Conservation (phyloP, 1,140 invertebrate species). For the Nomia melanderi region DNA sequence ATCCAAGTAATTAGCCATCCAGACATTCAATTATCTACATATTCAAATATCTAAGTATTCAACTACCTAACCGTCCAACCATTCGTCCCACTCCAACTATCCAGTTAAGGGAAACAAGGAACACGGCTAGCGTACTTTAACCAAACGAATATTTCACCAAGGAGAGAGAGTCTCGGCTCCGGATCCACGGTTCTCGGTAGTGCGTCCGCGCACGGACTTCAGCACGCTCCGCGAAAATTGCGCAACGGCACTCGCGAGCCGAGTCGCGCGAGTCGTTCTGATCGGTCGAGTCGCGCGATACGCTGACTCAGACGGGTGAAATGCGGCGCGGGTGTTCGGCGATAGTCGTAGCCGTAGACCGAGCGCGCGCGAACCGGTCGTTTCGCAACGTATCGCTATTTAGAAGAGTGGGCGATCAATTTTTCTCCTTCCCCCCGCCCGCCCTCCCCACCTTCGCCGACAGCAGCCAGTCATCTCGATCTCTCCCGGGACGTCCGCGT, state of each 20-base stretch:
- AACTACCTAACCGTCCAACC: too few species aligned
- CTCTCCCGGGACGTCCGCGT: background rate
- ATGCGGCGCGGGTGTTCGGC: slow-evolving; percentile 67
- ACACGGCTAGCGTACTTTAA: too few species aligned
- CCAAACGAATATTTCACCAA: too few species aligned
- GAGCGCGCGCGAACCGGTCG: slow-evolving; percentile 23
- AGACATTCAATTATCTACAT: too few species aligned
- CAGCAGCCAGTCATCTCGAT: too few species aligned
- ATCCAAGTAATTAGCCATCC: too few species aligned
- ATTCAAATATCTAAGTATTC: too few species aligned
- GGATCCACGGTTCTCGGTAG: background rate
- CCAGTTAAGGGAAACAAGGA: too few species aligned
- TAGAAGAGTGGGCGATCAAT: slow-evolving; percentile 14
- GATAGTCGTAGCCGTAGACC: slow-evolving; percentile 1
- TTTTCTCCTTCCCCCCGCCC: slow-evolving; percentile 3
- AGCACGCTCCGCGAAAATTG: slow-evolving; percentile 38
- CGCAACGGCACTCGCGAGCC: slow-evolving; percentile 39
- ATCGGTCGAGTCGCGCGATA: slow-evolving; percentile 33
- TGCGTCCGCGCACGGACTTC: too few species aligned
- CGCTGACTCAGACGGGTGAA: slow-evolving; percentile 66
- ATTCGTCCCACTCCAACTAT: too few species aligned
- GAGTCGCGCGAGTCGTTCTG: slow-evolving; percentile 9
- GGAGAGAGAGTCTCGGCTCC: background rate
- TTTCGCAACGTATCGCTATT: slow-evolving; percentile 53
- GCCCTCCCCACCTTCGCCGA: background rate